Conservation (phyloP, 1,140 invertebrate genomes). For the Ceratosolen fusciceps region DNA sequence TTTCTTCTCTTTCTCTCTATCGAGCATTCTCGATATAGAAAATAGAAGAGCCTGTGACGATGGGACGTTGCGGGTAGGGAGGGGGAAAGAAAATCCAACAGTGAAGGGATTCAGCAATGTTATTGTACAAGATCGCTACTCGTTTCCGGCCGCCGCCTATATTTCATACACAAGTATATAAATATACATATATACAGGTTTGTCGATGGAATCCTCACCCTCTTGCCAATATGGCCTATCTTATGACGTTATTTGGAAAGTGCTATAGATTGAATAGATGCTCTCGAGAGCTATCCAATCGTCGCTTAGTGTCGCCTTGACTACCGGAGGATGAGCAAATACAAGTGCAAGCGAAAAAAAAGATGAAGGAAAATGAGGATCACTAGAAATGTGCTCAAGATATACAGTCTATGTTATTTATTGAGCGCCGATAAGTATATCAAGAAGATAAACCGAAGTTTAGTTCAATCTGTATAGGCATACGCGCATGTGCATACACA, state of each 20-base stretch:
- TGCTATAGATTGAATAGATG: constrained; percentile 55
- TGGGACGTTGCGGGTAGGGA: constrained; percentile 11
- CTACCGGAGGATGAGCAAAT: background rate
- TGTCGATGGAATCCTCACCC: background rate
- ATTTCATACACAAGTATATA: constrained; percentile 56
- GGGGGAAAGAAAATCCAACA: constrained; percentile 32
- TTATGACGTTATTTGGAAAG: constrained; percentile 61
- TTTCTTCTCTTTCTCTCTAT: constrained; percentile 25
- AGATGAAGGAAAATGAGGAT: background rate
- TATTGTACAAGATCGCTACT: constrained; percentile 59
- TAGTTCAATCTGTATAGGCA: background rate
- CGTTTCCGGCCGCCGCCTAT: constrained; percentile 50
- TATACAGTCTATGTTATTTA: constrained; percentile 20
- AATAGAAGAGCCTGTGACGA: no score
- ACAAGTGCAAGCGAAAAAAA: background rate
- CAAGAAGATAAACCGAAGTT: background rate
- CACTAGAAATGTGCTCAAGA: constrained; percentile 9
- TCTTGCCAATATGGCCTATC: constrained; percentile 56
- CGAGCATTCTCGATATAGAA: constrained; percentile 32
- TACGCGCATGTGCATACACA: background rate
- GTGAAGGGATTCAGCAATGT: constrained; percentile 55
- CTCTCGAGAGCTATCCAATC: constrained; percentile 49
- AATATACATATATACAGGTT: background rate
- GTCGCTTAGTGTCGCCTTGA: constrained; percentile 35
- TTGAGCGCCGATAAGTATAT: constrained; percentile 1